Evolutionary conservation across 2,113 vertebrate species (phyloP).

Genomic region (Catharus bicknelli): DNA sequence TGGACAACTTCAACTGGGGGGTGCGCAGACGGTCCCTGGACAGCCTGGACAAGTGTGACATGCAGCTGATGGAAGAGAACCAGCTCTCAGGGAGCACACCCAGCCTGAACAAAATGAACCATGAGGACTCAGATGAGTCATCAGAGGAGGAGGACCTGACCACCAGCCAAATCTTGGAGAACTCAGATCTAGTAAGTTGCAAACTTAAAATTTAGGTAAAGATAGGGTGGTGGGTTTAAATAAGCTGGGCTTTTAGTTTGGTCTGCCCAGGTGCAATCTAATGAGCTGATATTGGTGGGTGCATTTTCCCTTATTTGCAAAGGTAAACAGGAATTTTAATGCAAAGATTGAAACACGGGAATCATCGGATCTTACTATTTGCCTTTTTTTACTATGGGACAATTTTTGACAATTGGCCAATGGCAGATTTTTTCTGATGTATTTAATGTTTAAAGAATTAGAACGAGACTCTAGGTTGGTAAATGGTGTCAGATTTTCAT

Average conservation of each 20-base stretch:
- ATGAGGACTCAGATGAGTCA: slow-evolving; percentile 90
- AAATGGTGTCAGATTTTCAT: not conserved
- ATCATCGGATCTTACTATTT: not conserved
- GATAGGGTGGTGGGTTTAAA: not conserved
- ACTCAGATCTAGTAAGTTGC: slow-evolving; percentile 85
- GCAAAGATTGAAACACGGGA: not conserved
- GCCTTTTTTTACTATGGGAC: not conserved
- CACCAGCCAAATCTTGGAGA: slow-evolving; percentile 88
- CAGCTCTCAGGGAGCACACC: slow-evolving; percentile 86
- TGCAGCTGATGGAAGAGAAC: slow-evolving; percentile 87
- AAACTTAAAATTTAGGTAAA: not conserved
- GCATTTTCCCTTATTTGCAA: not conserved
- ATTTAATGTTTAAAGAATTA: not conserved
- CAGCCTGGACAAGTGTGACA: slow-evolving; percentile 89
- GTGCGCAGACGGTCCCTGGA: slow-evolving; percentile 92
- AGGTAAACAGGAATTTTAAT: not conserved
- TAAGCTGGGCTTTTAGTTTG: not conserved
- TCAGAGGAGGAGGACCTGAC: slow-evolving; percentile 92
- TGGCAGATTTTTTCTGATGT: not conserved
- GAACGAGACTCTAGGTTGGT: not conserved
- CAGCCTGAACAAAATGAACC: slow-evolving; percentile 84
- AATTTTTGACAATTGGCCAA: not conserved
- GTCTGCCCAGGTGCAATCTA: not conserved
- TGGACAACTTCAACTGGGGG: slow-evolving; percentile 98
- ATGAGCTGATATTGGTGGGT: not conserved